Base-by-base conservation (phyloP, 2,113 vertebrate genomes). In the Lonchura striata region DNA sequence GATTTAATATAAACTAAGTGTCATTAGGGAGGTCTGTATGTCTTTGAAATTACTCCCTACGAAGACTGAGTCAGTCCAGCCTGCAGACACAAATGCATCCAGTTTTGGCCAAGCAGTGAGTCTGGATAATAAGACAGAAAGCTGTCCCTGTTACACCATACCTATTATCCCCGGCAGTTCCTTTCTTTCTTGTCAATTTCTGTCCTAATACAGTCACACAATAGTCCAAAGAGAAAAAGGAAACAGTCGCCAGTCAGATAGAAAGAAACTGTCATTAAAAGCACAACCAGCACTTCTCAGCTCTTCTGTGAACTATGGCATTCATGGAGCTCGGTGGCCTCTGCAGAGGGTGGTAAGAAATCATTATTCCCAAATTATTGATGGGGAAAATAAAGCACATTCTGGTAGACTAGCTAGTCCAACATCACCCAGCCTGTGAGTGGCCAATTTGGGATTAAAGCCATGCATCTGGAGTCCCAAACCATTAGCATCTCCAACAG, bases 151-250 rank as follows among this genome's bases (percentile, higher is more conserved):
- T 70, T 85, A 70, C 42, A 66, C 63, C 5, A 7, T 49, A 69
- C 18, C 35, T 68, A 88, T 50, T 65, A 94, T 56, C n/a, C 52
- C 42, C 75, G 80, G 74, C 84, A 82, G 57, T 35, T 78, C 46
- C 57, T 91, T 95, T 13, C 61, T 93, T 86, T 91, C 76, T 88
- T 91, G 87, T 74, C 82, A 65, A 15, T 86, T 90, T 83, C 54
- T 90, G 63, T 63, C 84, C 90, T 80, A 85, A 54, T 57, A 91
- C 41, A 60, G 63, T 37, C 69, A 91, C 63, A 91, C 64, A 94
- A 85, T 35, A 60, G 54, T 47, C 59, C 82, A 83, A 77, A 91
- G 82, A 91, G 74, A 69, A 92, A 90, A 94, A 87, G 71, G 82
- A 76, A 91, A 79, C 22, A 71, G 41, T 31, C 35, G 83, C 30